Percentiles rank a stretch among this genome's conserved stretches.
Evolutionary conservation across 2,113 vertebrate genomes (phyloP).

Genomic region (Gadus chalcogrammus): DNA sequence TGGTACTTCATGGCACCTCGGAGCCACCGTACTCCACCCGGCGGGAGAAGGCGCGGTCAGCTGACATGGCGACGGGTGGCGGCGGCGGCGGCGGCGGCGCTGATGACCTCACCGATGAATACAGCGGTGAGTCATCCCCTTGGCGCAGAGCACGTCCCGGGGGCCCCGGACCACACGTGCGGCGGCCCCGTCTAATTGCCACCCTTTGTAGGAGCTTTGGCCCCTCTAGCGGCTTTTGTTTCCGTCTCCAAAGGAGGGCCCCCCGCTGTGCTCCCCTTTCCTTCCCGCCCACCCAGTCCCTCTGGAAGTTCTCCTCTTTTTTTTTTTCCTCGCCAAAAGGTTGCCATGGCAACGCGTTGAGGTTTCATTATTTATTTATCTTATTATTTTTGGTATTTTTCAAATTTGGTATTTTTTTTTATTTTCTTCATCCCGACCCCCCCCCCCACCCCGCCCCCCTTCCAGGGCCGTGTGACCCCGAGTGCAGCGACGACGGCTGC

Average conservation of each 20-base stretch:
- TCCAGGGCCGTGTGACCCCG: conserved; percentile 87
- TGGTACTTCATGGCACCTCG: conserved; percentile 90
- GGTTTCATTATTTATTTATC: not conserved
- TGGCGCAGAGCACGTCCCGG: too few relatives aligned
- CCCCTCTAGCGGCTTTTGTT: not conserved
- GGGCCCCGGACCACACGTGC: not conserved
- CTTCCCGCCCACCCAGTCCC: not conserved
- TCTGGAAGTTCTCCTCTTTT: not conserved
- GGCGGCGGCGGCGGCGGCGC: conserved; percentile 52
- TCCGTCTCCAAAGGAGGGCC: not conserved
- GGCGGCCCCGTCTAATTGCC: not conserved
- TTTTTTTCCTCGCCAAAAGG: not conserved
- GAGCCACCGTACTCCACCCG: conserved; percentile 77
- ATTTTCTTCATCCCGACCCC: not conserved
- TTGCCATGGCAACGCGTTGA: conserved; percentile 23
- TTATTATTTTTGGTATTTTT: too few relatives aligned
- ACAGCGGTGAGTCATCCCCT: conserved; percentile 75
- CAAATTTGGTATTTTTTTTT: too few relatives aligned
- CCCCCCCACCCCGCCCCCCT: conserved; percentile 3
- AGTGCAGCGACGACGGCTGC: conserved; percentile 91
- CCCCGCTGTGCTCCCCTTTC: not conserved
- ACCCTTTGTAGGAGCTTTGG: conserved; percentile 8
- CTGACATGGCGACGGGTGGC: conserved; percentile 57
- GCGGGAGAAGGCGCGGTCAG: conserved; percentile 77
- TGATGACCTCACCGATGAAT: conserved; percentile 82